Percentiles rank a stretch among this genome's conserved stretches.
Evolutionary conservation across 1,140 invertebrate genomes (phyloP).

Genomic region (Cylas formicarius): DNA sequence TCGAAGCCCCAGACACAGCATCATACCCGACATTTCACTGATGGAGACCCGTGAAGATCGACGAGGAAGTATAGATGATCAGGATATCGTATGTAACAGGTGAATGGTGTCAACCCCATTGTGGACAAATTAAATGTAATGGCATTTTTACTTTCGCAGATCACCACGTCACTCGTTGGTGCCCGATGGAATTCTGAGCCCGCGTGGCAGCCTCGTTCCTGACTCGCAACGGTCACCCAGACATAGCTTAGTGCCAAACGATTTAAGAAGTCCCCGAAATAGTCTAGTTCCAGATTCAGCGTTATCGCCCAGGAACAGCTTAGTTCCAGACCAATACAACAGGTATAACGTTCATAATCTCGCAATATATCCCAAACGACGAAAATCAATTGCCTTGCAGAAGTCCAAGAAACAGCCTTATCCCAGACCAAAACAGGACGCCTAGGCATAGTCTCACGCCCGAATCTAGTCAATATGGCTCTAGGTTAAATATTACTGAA

Average conservation of each 20-base stretch:
- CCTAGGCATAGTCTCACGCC: constrained; percentile 55
- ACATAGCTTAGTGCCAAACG: constrained; percentile 43
- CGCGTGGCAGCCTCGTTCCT: constrained; percentile 54
- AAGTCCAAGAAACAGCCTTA: constrained; percentile 57
- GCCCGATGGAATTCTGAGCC: constrained; percentile 49
- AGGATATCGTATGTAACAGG: neutral
- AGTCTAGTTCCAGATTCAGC: constrained; percentile 39
- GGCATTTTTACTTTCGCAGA: constrained; percentile 5
- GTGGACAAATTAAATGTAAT: neutral
- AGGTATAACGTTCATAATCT: constrained; percentile 15
- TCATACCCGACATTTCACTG: constrained; percentile 51
- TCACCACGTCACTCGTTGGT: constrained; percentile 35
- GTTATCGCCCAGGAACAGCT: constrained; percentile 51
- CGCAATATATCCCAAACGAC: neutral
- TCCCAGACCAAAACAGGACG: constrained; percentile 49
- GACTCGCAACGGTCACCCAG: constrained; percentile 50
- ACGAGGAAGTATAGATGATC: neutral
- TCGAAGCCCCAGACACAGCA: constrained; percentile 54
- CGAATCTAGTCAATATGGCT: constrained; percentile 32
- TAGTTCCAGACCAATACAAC: constrained; percentile 49
- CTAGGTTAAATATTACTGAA: constrained; percentile 31
- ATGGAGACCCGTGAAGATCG: constrained; percentile 18
- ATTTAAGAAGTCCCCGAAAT: constrained; percentile 42
- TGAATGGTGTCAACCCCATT: neutral
- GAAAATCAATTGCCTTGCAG: constrained; percentile 23